Evolutionary conservation across 1,140 invertebrate species (phyloP).

Genomic region (Tenebrio molitor): DNA sequence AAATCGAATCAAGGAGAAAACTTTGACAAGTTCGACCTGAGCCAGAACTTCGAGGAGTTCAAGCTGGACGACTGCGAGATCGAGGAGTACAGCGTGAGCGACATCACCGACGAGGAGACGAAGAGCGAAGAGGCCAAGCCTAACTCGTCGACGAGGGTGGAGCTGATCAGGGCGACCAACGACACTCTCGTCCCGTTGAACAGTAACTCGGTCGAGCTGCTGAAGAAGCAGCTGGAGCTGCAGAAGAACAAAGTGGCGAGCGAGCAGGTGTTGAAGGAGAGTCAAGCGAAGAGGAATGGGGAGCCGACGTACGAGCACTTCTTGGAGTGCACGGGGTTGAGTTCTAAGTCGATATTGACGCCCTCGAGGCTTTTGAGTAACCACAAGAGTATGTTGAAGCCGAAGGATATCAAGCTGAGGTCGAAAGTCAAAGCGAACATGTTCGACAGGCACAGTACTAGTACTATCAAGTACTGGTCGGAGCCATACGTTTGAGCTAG

Average conservation of each 20-base stretch:
- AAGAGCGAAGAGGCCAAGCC: slow-evolving; percentile 51
- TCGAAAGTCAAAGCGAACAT: slow-evolving; percentile 65
- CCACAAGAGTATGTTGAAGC: slow-evolving; percentile 82
- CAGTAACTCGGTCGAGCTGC: slow-evolving; percentile 56
- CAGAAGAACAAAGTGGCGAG: slow-evolving; percentile 49
- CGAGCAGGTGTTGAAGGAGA: slow-evolving; percentile 8
- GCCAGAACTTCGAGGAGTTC: slow-evolving; percentile 85
- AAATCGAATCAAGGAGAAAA: slow-evolving; percentile 62
- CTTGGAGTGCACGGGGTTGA: slow-evolving; percentile 83
- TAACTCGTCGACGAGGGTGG: not conserved
- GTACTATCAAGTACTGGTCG: slow-evolving; percentile 64
- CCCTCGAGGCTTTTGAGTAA: slow-evolving; percentile 79
- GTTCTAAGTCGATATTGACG: slow-evolving; percentile 84
- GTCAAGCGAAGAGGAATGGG: slow-evolving; percentile 25
- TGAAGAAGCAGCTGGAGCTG: slow-evolving; percentile 61
- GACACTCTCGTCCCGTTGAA: slow-evolving; percentile 56
- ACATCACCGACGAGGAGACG: slow-evolving; percentile 45
- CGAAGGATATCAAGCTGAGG: slow-evolving; percentile 81
- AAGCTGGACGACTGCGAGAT: slow-evolving; percentile 83
- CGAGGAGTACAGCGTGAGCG: slow-evolving; percentile 64
- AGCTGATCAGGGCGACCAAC: slow-evolving; percentile 56
- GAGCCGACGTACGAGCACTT: slow-evolving; percentile 78
- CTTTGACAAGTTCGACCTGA: slow-evolving; percentile 73
- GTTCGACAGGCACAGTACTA: slow-evolving; percentile 59
- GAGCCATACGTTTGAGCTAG: slow-evolving; percentile 62